Conservation (phyloP, 2,888 invertebrate genomes). For the Matsumyia berberina region DNA sequence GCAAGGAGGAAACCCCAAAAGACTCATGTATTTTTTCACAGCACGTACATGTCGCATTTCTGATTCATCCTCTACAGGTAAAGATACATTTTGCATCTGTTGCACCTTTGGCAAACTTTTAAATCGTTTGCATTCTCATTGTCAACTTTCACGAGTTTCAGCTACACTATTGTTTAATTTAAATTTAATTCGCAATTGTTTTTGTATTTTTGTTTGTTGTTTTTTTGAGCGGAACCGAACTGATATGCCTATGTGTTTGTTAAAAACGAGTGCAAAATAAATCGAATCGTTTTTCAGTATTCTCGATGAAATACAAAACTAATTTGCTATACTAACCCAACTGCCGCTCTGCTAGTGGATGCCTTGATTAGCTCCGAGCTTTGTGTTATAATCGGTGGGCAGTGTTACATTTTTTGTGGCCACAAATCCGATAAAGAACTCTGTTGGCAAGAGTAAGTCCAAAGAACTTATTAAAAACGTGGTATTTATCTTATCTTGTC, state of each 20-base stretch:
- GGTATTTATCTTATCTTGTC: constrained; percentile 45
- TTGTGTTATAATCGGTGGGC: not conserved
- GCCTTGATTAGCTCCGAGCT: not conserved
- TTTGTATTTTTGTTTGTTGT: constrained; percentile 19
- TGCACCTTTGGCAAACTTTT: constrained; percentile 26
- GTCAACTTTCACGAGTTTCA: not conserved
- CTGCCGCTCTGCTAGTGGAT: constrained; percentile 10
- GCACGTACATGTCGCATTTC: too few species aligned
- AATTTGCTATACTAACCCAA: not conserved
- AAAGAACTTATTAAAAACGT: constrained; percentile 7
- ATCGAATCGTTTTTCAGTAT: constrained; percentile 28
- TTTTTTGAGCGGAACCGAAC: not conserved
- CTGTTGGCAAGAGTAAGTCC: constrained; percentile 11
- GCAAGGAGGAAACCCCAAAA: too few species aligned
- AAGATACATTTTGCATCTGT: not conserved
- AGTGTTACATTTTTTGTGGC: constrained; percentile 6
- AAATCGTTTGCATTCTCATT: constrained; percentile 5
- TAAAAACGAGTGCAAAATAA: constrained; percentile 31
- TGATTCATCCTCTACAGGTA: too few species aligned
- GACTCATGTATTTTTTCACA: too few species aligned
- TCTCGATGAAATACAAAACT: not conserved
- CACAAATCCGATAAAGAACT: constrained; percentile 11
- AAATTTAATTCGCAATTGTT: constrained; percentile 25
- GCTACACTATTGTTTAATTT: too few species aligned
- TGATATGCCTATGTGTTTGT: constrained; percentile 25